phyloP scores from a whole-genome alignment of 53 echinoderm and acorn worm species.

The Glandiceps talaboti region DNA sequence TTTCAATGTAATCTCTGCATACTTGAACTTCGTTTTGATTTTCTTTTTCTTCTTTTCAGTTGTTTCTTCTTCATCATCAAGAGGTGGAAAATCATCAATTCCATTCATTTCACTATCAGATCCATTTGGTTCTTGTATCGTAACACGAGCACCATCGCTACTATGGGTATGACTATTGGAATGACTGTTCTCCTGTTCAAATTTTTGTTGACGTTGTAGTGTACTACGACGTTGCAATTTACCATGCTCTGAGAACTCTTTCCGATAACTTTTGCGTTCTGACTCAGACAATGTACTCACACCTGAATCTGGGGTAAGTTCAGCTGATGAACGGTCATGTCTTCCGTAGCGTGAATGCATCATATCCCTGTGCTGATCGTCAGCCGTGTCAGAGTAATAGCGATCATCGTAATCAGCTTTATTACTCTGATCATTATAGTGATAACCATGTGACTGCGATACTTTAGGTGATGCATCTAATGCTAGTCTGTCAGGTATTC shows the following conservation, averaged over 20 bases:
- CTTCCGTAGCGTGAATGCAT: slow-evolving; percentile 6
- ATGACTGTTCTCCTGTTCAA: slow-evolving; percentile 64
- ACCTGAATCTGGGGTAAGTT: slow-evolving; percentile 98
- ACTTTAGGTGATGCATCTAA: neutral
- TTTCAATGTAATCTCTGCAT: neutral
- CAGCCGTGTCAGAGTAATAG: slow-evolving; percentile 7
- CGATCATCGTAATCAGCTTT: slow-evolving; percentile 41
- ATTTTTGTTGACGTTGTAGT: slow-evolving; percentile 43
- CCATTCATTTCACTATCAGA: slow-evolving; percentile 19
- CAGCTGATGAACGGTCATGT: slow-evolving; percentile 57
- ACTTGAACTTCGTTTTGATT: slow-evolving; percentile 6
- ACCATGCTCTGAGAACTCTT: slow-evolving; percentile 11
- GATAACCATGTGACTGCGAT: slow-evolving; percentile 23
- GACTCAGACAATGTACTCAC: slow-evolving; percentile 87
- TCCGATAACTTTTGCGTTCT: slow-evolving; percentile 40
- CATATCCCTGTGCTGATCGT: neutral
- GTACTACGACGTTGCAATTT: slow-evolving; percentile 34
- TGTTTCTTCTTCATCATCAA: slow-evolving; percentile 43
- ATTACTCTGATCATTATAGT: slow-evolving; percentile 50
- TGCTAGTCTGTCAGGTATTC: neutral
- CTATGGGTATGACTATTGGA: slow-evolving; percentile 19
- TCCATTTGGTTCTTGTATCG: slow-evolving; percentile 1
- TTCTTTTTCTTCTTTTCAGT: slow-evolving; percentile 72
- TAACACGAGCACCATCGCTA: neutral
- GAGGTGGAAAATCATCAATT: slow-evolving; percentile 12